phyloP scores from a whole-genome alignment of 2,797 vertebrate genomes.

The Smutsia gigantea region DNA sequence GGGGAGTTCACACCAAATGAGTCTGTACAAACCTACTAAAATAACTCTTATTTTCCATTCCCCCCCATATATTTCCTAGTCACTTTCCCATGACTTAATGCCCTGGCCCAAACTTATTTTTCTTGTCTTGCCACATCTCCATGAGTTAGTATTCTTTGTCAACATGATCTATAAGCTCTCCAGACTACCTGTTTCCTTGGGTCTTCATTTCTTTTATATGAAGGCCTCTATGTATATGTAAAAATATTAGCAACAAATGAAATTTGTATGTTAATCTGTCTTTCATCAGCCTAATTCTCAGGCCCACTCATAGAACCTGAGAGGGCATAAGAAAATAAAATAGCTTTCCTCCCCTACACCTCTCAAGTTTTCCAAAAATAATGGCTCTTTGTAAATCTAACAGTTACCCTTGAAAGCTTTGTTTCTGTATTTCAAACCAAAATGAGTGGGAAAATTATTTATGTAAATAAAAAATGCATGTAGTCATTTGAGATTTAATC shows the following conservation, averaged over 20 bases:
- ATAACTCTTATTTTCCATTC: neutral
- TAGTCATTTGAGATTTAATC: neutral
- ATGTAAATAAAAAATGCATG: neutral
- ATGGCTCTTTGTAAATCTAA: neutral
- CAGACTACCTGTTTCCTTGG: neutral
- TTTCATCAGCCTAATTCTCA: neutral
- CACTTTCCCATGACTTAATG: neutral
- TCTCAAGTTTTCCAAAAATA: neutral
- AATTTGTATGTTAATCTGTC: neutral
- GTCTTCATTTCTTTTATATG: neutral
- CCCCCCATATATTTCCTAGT: neutral
- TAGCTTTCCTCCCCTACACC: neutral
- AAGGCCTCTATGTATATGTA: neutral
- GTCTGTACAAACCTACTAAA: neutral
- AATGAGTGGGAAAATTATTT: neutral
- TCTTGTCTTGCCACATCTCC: neutral
- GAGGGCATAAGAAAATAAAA: neutral
- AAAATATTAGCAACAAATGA: neutral
- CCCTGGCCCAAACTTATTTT: neutral
- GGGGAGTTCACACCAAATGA: neutral
- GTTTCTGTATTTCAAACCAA: neutral
- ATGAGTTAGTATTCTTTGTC: neutral
- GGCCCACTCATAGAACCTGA: neutral
- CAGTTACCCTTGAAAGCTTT: neutral
- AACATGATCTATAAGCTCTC: neutral